phyloP scores from a whole-genome alignment of 2,113 vertebrate genomes.

The Ornithorhynchus anatinus region DNA sequence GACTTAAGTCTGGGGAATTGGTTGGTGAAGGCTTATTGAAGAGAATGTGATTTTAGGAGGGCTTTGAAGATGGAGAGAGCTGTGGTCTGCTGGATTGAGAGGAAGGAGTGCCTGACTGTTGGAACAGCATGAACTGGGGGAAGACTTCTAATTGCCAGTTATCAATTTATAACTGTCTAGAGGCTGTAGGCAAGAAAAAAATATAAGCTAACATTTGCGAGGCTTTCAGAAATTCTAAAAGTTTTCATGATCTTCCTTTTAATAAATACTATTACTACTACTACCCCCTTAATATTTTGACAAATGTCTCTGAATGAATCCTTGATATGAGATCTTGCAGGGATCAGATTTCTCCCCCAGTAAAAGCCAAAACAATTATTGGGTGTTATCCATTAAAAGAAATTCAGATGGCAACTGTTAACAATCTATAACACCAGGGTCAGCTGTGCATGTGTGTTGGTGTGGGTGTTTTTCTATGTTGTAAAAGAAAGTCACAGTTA shows the following conservation, averaged over 20 bases:
- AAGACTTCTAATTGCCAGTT: too few species aligned
- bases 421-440: conserved; percentile 39
- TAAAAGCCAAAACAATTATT: conserved; percentile 59
- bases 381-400: conserved; percentile 56
- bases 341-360: conserved; percentile 19
- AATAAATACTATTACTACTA: too few species aligned
- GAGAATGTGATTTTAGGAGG: too few species aligned
- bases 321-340: conserved; percentile 38
- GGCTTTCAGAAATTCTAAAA: conserved; percentile 49
- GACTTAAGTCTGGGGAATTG: too few species aligned
- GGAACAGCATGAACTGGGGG: too few species aligned
- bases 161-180: too few species aligned
- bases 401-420: conserved; percentile 55
- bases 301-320: conserved; percentile 39
- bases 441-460: not conserved
- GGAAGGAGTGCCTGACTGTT: too few species aligned
- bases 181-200: too few species aligned
- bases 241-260: conserved; percentile 39
- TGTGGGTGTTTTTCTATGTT: conserved; percentile 7
- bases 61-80: too few species aligned
- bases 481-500: conserved; percentile 56
- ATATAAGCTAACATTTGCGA: conserved; percentile 3
- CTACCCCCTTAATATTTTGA: conserved; percentile 43
- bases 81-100: too few species aligned
- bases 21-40: too few species aligned